Percentiles rank a stretch among this genome's conserved stretches.
Conservation (phyloP, 2,113 vertebrate genomes). For the Varanus salvator region DNA sequence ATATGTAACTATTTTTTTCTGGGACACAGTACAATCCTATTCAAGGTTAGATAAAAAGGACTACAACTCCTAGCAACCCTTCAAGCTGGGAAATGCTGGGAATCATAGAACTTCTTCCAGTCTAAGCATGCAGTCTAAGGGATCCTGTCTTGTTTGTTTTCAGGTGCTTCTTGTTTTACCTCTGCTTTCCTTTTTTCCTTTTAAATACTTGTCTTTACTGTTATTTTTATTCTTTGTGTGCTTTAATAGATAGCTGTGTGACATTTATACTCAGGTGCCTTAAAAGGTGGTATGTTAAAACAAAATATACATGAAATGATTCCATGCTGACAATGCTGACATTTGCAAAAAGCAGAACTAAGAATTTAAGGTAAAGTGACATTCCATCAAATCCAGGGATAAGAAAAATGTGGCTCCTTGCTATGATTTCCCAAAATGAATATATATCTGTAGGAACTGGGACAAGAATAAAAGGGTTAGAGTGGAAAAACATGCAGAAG, state of each 20-base stretch:
- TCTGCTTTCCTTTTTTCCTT: not conserved
- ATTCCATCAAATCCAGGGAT: slow-evolving; percentile 9
- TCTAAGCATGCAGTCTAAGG: too few species aligned
- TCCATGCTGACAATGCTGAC: not conserved
- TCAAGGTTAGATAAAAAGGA: too few species aligned
- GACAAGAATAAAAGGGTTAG: slow-evolving; percentile 15
- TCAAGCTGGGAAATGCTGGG: too few species aligned
- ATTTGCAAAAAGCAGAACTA: slow-evolving; percentile 1
- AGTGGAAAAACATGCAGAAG: not conserved
- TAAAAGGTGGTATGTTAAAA: not conserved
- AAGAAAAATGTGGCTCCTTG: not conserved
- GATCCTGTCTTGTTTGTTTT: not conserved
- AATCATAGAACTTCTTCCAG: too few species aligned
- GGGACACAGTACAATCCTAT: not conserved
- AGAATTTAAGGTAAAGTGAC: not conserved
- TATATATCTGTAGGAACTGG: not conserved
- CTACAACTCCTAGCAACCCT: too few species aligned
- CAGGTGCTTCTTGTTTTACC: not conserved
- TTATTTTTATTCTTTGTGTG: not conserved
- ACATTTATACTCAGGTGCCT: not conserved
- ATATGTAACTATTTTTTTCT: not conserved
- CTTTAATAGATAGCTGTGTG: not conserved
- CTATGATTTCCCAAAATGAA: slow-evolving; percentile 5
- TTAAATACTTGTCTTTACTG: not conserved
- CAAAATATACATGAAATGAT: not conserved